Percentiles rank a stretch among this genome's conserved stretches.
Conservation (phyloP, 53 echinoderm and acorn worm species). For the Paracentrotus lividus region DNA sequence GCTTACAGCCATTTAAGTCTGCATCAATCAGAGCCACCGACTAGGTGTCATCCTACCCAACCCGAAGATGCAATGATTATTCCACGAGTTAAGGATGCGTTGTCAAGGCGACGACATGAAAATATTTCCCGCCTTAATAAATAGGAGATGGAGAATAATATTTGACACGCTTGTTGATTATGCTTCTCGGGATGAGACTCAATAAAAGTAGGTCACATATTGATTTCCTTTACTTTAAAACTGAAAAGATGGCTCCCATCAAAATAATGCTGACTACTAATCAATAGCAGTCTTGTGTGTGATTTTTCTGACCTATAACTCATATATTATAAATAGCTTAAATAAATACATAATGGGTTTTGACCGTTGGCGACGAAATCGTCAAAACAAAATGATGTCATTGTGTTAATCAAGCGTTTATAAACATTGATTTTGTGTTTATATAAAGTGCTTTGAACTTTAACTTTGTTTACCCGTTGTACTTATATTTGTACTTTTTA, state of each 20-base stretch:
- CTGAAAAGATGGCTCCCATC: background rate
- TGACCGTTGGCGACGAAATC: background rate
- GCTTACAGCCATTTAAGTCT: background rate
- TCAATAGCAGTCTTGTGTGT: background rate
- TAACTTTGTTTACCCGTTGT: background rate
- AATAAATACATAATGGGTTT: background rate
- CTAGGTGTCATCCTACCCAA: background rate
- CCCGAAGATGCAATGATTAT: background rate
- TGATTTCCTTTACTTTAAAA: background rate
- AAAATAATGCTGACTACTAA: background rate
- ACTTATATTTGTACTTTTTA: background rate
- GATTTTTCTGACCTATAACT: background rate
- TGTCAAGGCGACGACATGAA: conserved; percentile 8
- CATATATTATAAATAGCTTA: background rate
- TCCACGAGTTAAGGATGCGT: conserved; percentile 15
- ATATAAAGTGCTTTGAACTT: background rate
- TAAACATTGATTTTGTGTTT: background rate
- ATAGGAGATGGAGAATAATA: background rate
- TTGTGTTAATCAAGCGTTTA: background rate
- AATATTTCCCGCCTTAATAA: background rate
- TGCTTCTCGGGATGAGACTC: background rate
- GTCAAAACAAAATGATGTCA: background rate
- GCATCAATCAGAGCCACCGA: background rate
- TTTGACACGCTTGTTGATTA: conserved; percentile 37
- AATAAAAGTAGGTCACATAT: conserved; percentile 8